Conservation (phyloP, 2,888 invertebrate species). For the Arrhopalites spinosus region DNA sequence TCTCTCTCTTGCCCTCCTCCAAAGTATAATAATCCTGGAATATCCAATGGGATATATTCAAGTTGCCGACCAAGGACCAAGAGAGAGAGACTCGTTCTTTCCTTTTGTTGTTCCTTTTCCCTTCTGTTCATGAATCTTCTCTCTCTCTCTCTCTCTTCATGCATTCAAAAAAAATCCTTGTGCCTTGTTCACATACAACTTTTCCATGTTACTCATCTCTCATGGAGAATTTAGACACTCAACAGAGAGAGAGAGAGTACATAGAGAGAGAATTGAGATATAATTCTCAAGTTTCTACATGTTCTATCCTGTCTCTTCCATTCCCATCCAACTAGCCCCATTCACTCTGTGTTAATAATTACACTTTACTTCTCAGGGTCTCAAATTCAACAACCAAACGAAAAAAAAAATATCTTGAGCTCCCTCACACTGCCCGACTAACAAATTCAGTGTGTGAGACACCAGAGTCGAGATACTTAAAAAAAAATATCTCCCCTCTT, state of each 20-base stretch:
- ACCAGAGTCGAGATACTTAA: not conserved
- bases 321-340: not conserved
- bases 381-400: constrained; percentile 19
- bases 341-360: constrained; percentile 18
- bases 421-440: too few relatives aligned
- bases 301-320: not conserved
- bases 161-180: not conserved
- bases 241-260: not conserved
- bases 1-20: not conserved
- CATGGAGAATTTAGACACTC: not conserved
- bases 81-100: too few relatives aligned
- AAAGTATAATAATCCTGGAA: not conserved
- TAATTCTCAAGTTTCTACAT: too few relatives aligned
- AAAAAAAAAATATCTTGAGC: too few relatives aligned
- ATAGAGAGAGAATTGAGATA: not conserved
- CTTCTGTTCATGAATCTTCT: not conserved
- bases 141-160: not conserved
- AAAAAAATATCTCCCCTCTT: constrained; percentile 7
- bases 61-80: not conserved
- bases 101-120: not conserved
- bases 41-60: not conserved
- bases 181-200: not conserved
- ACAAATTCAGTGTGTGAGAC: too few relatives aligned
- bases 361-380: constrained; percentile 27
- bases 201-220: too few relatives aligned